These are phyloP conservation scores for Timema podura DNA, from an alignment of 2,888 invertebrate genomes.

Conservation along the genomic window DNA sequence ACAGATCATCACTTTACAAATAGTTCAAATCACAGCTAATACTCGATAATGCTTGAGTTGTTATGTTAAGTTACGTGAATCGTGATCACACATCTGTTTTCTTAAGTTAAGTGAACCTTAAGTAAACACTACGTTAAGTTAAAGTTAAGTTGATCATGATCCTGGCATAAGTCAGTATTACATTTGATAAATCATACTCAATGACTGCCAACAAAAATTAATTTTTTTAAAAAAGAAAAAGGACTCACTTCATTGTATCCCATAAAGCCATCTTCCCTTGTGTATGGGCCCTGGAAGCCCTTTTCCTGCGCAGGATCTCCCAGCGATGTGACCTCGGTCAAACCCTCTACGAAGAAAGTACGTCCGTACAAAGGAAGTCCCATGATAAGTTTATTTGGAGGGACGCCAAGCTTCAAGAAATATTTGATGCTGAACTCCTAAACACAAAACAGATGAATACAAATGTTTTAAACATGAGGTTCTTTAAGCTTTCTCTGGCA, in stretches of 20 bases:
- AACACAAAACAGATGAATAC: background rate
- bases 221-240: too few species aligned
- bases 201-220: too few species aligned
- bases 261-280: conserved; percentile 75
- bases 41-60: too few species aligned
- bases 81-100: too few species aligned
- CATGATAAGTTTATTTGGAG: conserved; percentile 70
- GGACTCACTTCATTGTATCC: conserved; percentile 77
- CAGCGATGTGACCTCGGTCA: conserved; percentile 44
- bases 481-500: background rate
- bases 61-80: too few species aligned
- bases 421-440: conserved; percentile 59
- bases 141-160: too few species aligned
- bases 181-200: too few species aligned
- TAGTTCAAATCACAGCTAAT: too few species aligned
- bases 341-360: conserved; percentile 58
- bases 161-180: too few species aligned
- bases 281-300: conserved; percentile 75
- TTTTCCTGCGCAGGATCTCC: conserved; percentile 52
- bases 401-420: conserved; percentile 67
- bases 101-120: too few species aligned
- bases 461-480: background rate
- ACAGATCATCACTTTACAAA: too few species aligned
- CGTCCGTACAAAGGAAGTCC: conserved; percentile 83
- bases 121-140: too few species aligned